Conservation (phyloP, 2,113 vertebrate species). For the Hiodon tergisus region DNA sequence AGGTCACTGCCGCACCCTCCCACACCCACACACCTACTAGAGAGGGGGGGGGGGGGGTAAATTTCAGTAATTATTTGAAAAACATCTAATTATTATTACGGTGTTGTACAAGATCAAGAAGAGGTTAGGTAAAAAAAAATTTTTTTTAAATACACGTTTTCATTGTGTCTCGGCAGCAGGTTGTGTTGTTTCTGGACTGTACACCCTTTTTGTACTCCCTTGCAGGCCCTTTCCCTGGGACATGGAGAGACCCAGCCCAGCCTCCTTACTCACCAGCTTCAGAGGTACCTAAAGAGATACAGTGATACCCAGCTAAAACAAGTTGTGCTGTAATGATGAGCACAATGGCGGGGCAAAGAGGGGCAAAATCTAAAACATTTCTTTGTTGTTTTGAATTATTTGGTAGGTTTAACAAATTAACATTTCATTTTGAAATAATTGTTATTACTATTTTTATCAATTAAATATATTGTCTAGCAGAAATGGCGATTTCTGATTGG, state of each 20-base stretch:
- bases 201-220: conserved; percentile 31
- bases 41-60: not conserved
- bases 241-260: conserved; percentile 93
- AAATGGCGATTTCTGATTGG: too few species aligned
- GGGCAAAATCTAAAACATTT: too few species aligned
- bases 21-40: not conserved
- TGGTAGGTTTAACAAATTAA: too few species aligned
- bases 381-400: too few species aligned
- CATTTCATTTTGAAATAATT: too few species aligned
- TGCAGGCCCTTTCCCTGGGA: conserved; percentile 76
- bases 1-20: conserved; percentile 55
- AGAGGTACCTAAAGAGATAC: conserved; percentile 70
- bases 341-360: too few species aligned
- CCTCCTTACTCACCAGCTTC: conserved; percentile 97
- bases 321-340: not conserved
- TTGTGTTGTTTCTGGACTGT: not conserved
- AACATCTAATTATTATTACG: not conserved
- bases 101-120: not conserved
- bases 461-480: too few species aligned
- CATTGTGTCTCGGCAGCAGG: not conserved
- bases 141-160: too few species aligned
- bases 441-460: too few species aligned
- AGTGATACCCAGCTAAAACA: not conserved
- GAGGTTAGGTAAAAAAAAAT: not conserved
- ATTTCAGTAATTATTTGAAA: not conserved